Conservation (phyloP, 2,888 invertebrate species). For the Volucella bombylans region DNA sequence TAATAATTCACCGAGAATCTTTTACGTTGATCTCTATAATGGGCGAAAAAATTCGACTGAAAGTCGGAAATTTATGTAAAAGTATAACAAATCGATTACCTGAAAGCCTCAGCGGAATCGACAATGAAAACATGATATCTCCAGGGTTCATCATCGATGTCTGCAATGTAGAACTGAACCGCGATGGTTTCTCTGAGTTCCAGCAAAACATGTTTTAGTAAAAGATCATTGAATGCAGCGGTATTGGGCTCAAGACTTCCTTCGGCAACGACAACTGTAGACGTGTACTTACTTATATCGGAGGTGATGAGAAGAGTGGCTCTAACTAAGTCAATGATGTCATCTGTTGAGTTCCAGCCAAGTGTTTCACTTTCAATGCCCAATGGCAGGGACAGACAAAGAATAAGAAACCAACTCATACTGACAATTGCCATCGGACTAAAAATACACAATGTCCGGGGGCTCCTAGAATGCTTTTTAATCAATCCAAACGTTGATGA, state of each 20-base stretch:
- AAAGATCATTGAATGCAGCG: slow-evolving; percentile 18
- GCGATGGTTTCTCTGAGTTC: slow-evolving; percentile 69
- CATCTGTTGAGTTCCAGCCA: neutral
- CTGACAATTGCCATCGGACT: slow-evolving; percentile 12
- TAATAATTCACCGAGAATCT: slow-evolving; percentile 66
- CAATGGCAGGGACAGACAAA: neutral
- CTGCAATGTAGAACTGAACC: slow-evolving; percentile 74
- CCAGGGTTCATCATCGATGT: slow-evolving; percentile 68
- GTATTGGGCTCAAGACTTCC: neutral
- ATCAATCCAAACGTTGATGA: neutral
- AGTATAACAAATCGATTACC: slow-evolving; percentile 70
- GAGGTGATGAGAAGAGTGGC: slow-evolving; percentile 13
- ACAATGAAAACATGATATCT: slow-evolving; percentile 78
- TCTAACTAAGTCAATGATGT: neutral
- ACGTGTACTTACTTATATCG: slow-evolving; percentile 1
- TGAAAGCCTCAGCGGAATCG: slow-evolving; percentile 76
- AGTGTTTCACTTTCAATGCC: neutral
- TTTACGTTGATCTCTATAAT: slow-evolving; percentile 72
- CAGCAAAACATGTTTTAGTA: slow-evolving; percentile 75
- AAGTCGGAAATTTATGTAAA: neutral
- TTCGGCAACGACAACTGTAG: slow-evolving; percentile 32
- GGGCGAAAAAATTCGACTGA: neutral
- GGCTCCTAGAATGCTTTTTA: neutral
- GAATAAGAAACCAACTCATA: neutral
- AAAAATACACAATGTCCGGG: neutral